Percentiles rank a stretch among this genome's conserved stretches.
Evolutionary conservation across 2,888 invertebrate genomes (phyloP).

Genomic region (Ennomos erosarius): DNA sequence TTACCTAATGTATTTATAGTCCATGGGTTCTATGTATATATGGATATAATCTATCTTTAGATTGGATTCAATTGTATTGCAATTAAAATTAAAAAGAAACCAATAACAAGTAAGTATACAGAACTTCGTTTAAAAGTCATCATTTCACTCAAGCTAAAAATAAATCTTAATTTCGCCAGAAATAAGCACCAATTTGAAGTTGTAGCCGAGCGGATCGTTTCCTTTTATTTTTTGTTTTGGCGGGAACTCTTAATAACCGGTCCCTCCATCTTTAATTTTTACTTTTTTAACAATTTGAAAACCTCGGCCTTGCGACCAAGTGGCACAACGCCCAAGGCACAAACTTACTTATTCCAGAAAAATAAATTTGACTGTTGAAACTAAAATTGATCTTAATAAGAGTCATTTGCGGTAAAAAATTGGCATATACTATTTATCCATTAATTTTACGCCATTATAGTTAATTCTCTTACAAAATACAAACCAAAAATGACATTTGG

Average conservation of each 20-base stretch:
- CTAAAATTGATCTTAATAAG: constrained; percentile 46
- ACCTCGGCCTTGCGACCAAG: constrained; percentile 69
- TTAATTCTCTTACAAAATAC: constrained; percentile 22
- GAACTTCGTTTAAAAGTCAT: too few relatives aligned
- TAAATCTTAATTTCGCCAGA: constrained; percentile 19
- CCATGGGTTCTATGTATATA: too few relatives aligned
- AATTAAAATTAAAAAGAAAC: too few relatives aligned
- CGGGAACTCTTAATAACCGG: constrained; percentile 13
- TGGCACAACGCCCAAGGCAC: constrained; percentile 58
- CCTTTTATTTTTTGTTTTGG: constrained; percentile 21
- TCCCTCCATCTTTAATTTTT: constrained; percentile 44
- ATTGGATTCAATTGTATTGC: too few relatives aligned
- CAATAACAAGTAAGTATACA: too few relatives aligned
- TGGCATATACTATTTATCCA: constrained; percentile 19
- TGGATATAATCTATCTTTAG: too few relatives aligned
- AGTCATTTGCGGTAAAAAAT: constrained; percentile 59
- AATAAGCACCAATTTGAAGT: constrained; percentile 27
- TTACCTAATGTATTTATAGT: too few relatives aligned
- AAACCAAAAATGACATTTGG: constrained; percentile 60
- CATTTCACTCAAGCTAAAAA: constrained; percentile 6
- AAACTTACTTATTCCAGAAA: constrained; percentile 41
- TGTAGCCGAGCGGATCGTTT: constrained; percentile 17
- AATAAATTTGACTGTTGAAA: constrained; percentile 49
- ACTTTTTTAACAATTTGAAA: constrained; percentile 54
- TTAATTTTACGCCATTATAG: constrained; percentile 17